Conservation (phyloP, 2,888 invertebrate species). For the Leucania comma region DNA sequence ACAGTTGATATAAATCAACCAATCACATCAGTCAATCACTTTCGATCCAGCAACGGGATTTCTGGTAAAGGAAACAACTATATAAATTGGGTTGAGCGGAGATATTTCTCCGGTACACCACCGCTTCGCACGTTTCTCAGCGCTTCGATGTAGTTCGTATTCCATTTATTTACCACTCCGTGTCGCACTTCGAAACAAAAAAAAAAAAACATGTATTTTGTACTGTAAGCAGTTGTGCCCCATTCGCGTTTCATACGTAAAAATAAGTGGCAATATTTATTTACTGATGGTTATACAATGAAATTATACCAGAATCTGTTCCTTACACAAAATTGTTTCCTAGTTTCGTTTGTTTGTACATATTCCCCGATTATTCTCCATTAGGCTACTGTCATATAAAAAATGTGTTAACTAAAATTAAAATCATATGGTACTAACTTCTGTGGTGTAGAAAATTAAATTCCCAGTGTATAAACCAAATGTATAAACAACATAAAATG, state of each 20-base stretch:
- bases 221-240: constrained; percentile 65
- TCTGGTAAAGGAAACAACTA: neutral
- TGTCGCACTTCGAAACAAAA: constrained; percentile 49
- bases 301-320: constrained; percentile 1
- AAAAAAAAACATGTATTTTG: constrained; percentile 50
- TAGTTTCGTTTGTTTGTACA: constrained; percentile 22
- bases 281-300: constrained; percentile 1
- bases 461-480: constrained; percentile 43
- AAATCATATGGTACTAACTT: constrained; percentile 54
- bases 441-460: constrained; percentile 49
- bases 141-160: neutral
- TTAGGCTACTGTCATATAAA: constrained; percentile 22
- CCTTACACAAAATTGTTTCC: neutral
- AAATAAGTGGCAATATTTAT: constrained; percentile 26
- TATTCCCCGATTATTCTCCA: constrained; percentile 10
- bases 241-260: constrained; percentile 54
- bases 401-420: constrained; percentile 30
- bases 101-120: neutral
- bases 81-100: neutral
- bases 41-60: no score
- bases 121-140: no score
- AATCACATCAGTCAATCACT: neutral
- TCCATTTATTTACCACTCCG: constrained; percentile 35
- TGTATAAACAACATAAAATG: constrained; percentile 44
- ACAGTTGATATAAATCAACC: neutral